Percentiles rank a stretch among this genome's conserved stretches.
phyloP scores from a whole-genome alignment of 2,888 invertebrate genomes.

The Mythimna ferrago region DNA sequence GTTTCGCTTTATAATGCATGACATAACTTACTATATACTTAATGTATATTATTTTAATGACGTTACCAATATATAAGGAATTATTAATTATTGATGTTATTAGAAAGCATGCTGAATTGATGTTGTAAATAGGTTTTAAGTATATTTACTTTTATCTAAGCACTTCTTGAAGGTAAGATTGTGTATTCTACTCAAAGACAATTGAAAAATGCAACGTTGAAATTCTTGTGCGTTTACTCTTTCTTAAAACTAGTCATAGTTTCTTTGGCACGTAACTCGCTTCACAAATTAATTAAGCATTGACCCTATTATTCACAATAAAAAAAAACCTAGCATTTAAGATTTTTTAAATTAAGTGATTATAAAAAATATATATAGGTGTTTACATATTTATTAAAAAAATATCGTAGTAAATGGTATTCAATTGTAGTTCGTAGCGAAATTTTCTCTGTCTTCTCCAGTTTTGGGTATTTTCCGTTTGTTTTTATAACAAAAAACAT shows the following conservation, averaged over 20 bases:
- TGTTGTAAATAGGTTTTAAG: conserved; percentile 39
- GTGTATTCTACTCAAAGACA: conserved; percentile 5
- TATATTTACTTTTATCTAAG: not conserved
- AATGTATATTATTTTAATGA: conserved; percentile 23
- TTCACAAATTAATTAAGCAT: not conserved
- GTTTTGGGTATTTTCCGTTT: too few species aligned
- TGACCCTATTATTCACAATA: conserved; percentile 13
- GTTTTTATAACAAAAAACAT: too few species aligned
- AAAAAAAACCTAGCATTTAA: conserved; percentile 21
- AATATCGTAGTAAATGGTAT: not conserved
- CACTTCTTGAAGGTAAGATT: conserved; percentile 11
- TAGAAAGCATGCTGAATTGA: conserved; percentile 27
- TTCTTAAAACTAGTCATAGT: conserved; percentile 32
- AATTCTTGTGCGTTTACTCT: conserved; percentile 4
- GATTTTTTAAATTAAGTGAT: conserved; percentile 13
- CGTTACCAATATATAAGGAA: conserved; percentile 45
- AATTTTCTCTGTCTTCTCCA: not conserved
- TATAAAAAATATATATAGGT: not conserved
- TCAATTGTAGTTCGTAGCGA: not conserved
- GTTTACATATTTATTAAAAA: not conserved
- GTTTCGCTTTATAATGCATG: conserved; percentile 29
- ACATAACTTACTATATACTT: conserved; percentile 4
- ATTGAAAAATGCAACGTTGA: not conserved
- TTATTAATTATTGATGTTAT: conserved; percentile 31
- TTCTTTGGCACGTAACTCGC: conserved; percentile 11